Base-by-base conservation (phyloP, 92 coral and sea anemone genomes). In the Diadumene lineata region DNA sequence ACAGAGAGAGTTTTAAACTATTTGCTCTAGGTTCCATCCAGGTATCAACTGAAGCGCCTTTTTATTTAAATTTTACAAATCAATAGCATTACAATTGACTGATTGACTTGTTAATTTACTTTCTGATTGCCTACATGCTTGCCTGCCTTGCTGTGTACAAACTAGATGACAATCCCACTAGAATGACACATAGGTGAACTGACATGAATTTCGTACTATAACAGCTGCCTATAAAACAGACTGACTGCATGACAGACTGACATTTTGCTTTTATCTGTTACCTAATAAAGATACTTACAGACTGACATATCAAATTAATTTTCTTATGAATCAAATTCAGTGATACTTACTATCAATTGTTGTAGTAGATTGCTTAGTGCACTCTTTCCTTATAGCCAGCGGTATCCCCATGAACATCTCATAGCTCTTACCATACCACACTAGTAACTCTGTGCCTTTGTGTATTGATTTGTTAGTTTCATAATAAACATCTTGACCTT, bases 381-480 rank as follows among this genome's bases (percentile, higher is more conserved):
- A 86, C 4, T 46, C 73, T 7, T 70, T 67, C 68, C 88, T 88
- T 67, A 96, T 79, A 25, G 90, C 87, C 70, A 76, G 74, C 38
- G 99, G 99, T 66, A 96, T 46, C 11, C 99, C 99, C 93, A 96
- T 90, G 74, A 85, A 96, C 87, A 92, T 77, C 73, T 92, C 90
- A 55, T 96, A 96, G 65, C 80, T 70, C 34, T 74, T 82, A 1
- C 99, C 99, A 69, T 96, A 96, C 99, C 99, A 96, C 61, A 96
- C 99, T 68, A 89, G 32, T 56, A 96, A 82, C 76, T 96, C 96
- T 34, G 90, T 83, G 10, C 99, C 99, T 29, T 80, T 88, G 63
- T 84, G 60, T 43, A 96, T 92, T 28, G 92, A 89, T 13, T 84
- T 73, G 44, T 56, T 74, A 13, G 90, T 91, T 69, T 96, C 97